A percentile compares a stretch with the other conserved stretches of the same genome.
These are phyloP conservation scores for Subanguina moxae DNA, from an alignment of 1,140 invertebrate genomes.

Conservation along the genomic window DNA sequence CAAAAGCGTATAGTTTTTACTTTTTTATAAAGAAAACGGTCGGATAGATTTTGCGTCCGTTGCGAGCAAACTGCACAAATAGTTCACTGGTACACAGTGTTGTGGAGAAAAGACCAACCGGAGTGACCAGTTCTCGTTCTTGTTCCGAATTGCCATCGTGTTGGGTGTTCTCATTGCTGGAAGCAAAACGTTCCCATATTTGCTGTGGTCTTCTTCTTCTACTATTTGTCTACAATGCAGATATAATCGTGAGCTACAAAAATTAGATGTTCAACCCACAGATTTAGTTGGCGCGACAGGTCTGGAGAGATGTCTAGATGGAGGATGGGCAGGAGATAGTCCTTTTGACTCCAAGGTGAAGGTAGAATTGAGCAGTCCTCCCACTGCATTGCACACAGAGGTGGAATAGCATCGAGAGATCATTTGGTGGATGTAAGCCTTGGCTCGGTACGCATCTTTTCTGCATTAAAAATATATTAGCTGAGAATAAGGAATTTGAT, in stretches of 20 bases:
- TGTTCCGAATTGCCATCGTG: background rate
- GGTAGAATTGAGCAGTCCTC: conserved; percentile 48
- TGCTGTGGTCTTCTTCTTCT: background rate
- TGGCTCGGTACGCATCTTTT: conserved; percentile 55
- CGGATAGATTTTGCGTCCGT: too few relatives aligned
- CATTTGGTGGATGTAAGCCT: conserved; percentile 59
- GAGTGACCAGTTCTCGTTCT: background rate
- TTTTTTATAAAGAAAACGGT: too few relatives aligned
- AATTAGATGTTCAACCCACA: background rate
- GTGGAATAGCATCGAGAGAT: conserved; percentile 54
- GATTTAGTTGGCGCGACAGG: background rate
- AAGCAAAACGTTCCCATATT: background rate
- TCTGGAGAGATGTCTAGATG: background rate
- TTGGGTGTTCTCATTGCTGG: background rate
- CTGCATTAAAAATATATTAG: background rate
- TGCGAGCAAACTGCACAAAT: too few relatives aligned
- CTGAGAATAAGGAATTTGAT: too few relatives aligned
- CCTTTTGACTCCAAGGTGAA: conserved; percentile 23
- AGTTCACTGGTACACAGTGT: too few relatives aligned
- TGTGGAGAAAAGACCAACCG: too few relatives aligned
- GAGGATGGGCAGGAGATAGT: conserved; percentile 9
- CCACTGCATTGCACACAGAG: conserved; percentile 49
- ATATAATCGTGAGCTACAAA: background rate
- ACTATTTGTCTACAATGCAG: background rate
- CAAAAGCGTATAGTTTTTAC: too few relatives aligned